Base-by-base conservation (phyloP, 2,888 invertebrate genomes). In the Tineola bisselliella region DNA sequence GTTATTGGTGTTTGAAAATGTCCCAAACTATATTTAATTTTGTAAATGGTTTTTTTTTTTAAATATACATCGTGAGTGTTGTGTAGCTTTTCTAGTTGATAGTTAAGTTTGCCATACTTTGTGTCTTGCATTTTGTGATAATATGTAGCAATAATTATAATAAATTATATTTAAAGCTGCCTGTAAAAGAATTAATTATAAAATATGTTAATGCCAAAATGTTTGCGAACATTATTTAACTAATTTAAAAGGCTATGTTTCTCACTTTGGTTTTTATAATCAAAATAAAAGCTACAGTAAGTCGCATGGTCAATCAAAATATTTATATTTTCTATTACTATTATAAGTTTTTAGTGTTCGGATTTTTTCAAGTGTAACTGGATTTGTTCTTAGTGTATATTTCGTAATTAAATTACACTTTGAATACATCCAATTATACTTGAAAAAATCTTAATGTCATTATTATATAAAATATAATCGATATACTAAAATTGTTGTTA, bases 341-440 rank as follows among this genome's bases (percentile, higher is more conserved):
- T 66, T 66, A 64, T 64, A 44, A 30, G 61, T 59, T 59, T 52
- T 63, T 64, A 64, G 64, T 64, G 12, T 38, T 11, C 38, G 43
- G 38, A 43, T 59, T 33, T 38, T 38, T 38, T 38, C 6, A 38
- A 38, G 38, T 38, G 38, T 38, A 38, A 38, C n/a, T 38, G 3
- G 10, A 38, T 38, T 38, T 38, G 10, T 38, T 38, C 10, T 38
- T 38, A 38, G 10, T 10, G n/a, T 12, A 6, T 38, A 6, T 38
- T 38, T 38, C n/a, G 3, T 3, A 38, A 38, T 6, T 38, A 2
- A 10, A 38, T 38, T 38, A 10, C 38, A 31, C 31, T 31, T 31
- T n/a, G 10, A 38, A 38, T 38, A 38, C 2, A 38, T 25, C 25
- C 6, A 25, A 25, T 25, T 25, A 25, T 6, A 25, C 25, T 25